Evolutionary conservation across 2,797 vertebrate genomes (phyloP).

Genomic region (Cuniculus paca): DNA sequence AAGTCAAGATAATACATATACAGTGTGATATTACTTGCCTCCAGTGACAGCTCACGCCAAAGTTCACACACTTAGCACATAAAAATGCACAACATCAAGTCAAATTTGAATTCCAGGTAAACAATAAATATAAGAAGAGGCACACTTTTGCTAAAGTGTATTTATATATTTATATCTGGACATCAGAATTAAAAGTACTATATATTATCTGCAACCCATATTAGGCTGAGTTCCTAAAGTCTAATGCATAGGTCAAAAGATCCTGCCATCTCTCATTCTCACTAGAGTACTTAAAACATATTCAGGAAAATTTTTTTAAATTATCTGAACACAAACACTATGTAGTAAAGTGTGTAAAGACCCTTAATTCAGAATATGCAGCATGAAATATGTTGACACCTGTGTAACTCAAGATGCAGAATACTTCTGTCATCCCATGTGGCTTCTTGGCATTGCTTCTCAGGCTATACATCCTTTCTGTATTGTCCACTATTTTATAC

Average conservation of each 20-base stretch:
- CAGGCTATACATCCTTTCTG: no score
- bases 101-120: conserved; percentile 51
- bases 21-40: not conserved
- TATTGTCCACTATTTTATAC: not conserved
- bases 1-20: conserved; percentile 19
- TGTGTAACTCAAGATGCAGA: not conserved
- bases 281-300: not conserved
- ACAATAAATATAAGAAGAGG: not conserved
- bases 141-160: not conserved
- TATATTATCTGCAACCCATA: not conserved
- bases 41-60: not conserved
- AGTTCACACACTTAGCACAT: not conserved
- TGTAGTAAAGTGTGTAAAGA: not conserved
- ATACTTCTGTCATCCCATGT: not conserved
- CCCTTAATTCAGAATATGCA: not conserved
- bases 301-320: not conserved
- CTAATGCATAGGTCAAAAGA: not conserved
- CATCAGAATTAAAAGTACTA: not conserved
- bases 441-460: not conserved
- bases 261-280: not conserved
- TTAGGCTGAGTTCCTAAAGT: not conserved
- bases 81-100: not conserved
- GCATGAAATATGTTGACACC: not conserved
- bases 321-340: not conserved
- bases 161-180: not conserved